Evolutionary conservation across 2,797 vertebrate species (phyloP), one percentile per base, ranked within the genome.

Genomic region (Heliangelus exortis): DNA sequence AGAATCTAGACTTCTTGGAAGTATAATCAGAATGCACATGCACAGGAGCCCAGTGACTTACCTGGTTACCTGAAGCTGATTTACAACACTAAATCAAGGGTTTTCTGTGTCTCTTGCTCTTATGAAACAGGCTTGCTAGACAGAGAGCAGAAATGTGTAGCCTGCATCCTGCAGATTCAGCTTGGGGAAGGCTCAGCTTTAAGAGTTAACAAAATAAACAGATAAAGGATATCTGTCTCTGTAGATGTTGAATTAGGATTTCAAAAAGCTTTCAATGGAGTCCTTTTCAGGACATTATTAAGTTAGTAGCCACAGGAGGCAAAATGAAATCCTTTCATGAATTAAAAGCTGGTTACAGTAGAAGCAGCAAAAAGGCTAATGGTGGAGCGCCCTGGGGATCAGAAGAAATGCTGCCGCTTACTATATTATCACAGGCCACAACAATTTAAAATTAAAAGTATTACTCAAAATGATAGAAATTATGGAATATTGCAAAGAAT

Each of bases 191-290:
- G 54, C 58, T 81, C 12, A 62, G 45, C 71, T 93, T 89, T 84
- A 91, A 89, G 59, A 81, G 57, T 83, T 67, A 91, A 65, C 58
- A 76, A 82, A 91, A 72, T 62, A 75, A 75, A 71, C 21, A 89
- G 88, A 84, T 76, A 84, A 93, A 82, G 45, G 54, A 55, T 91
- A 91, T 84, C 88, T 94, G 88, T 39, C 55, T 86, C 58, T 63
- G 53, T 51, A 82, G 57, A 71, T 93, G 89, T 31, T 54, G 59
- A 84, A 84, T 78, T 87, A 91, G 45, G 39, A 58, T 87, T 93
- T 95, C 53, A 84, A 87, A 91, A 87, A 82, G 58, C 85, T 94
- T 95, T 94, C 79, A 82, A 67, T n/a, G 82, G 45, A 91, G 75
- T 77, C 12, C 18, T 69, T 89, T 87, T 47, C n/a, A 63, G 45